Base-by-base conservation (phyloP, 2,888 invertebrate genomes). In the Nezara viridula region DNA sequence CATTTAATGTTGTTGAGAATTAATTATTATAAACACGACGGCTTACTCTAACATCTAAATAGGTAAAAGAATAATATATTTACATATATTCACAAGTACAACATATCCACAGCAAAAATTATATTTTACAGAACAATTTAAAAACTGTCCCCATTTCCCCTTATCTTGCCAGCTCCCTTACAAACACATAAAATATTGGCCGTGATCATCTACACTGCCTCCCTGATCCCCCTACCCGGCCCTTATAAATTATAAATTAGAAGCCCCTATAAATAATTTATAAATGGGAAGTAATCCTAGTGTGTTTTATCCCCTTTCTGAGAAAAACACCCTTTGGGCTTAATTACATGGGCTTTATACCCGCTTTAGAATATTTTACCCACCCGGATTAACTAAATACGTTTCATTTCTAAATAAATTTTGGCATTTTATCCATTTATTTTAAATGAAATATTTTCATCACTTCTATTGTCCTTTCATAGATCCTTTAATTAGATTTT, bases 241-340 rank as follows among this genome's bases (percentile, higher is more conserved):
- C 66, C 66, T 55, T 66, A 66, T 66, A 66, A 66, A 66, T 66
- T 66, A 66, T 66, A 66, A 66, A 66, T 66, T 66, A 66, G 66
- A 10, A 10, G 7, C 32, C 19, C 27, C 66, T 32, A 66, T 66
- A 66, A 66, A 66, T 66, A 5, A 66, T 66, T 66, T 66, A 66
- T 66, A 32, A 66, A 66, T 66, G 32, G 66, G 32, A 32, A 66
- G 32, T 66, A 66, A 66, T 66, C 66, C 32, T 27, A 32, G 32
- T 66, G 32, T 66, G 66, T 66, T 66, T 66, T 19, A 66, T 32
- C 32, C 32, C 60, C 66, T 32, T 16, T 32, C 66, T 32, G 16
- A 66, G 32, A 32, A 66, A 27, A 66, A 66, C 32, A 66, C 32
- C 66, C 32, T 32, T 37, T 16, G 19, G 16, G 19, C 66, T 66